A percentile compares a stretch with the other conserved stretches of the same genome.
These are phyloP conservation scores for Dipodomys ordii DNA, from an alignment of 2,113 vertebrate species.

Conservation along the genomic window DNA sequence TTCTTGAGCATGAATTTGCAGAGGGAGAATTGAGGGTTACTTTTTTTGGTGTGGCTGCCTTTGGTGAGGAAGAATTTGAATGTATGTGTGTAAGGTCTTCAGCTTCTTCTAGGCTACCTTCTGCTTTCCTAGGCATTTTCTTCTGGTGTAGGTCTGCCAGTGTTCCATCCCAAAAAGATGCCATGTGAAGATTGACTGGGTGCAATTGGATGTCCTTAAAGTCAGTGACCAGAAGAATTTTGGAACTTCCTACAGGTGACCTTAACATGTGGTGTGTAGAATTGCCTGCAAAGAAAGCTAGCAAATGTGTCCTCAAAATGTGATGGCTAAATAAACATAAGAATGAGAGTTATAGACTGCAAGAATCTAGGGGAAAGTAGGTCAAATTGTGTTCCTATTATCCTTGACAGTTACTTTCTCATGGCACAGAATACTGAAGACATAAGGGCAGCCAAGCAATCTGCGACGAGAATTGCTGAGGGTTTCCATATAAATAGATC, in stretches of 20 bases:
- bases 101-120: neutral
- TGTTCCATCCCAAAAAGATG: neutral
- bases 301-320: neutral
- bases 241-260: constrained; percentile 32
- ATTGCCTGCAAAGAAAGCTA: neutral
- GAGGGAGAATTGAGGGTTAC: neutral
- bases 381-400: constrained; percentile 73
- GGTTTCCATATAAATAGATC: constrained; percentile 38
- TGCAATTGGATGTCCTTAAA: neutral
- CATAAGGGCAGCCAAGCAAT: constrained; percentile 48
- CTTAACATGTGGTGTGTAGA: neutral
- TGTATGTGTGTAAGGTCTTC: neutral
- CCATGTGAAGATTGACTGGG: neutral
- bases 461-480: constrained; percentile 3
- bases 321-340: constrained; percentile 27
- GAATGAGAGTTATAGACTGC: constrained; percentile 50
- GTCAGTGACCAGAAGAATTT: neutral
- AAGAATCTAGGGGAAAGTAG: constrained; percentile 73
- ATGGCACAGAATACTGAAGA: constrained; percentile 58
- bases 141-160: neutral
- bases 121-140: neutral
- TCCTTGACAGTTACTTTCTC: constrained; percentile 78
- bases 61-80: neutral
- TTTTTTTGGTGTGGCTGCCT: neutral
- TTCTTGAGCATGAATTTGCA: neutral